Conservation (phyloP, 2,113 vertebrate species). For the Bufo gargarizans region DNA sequence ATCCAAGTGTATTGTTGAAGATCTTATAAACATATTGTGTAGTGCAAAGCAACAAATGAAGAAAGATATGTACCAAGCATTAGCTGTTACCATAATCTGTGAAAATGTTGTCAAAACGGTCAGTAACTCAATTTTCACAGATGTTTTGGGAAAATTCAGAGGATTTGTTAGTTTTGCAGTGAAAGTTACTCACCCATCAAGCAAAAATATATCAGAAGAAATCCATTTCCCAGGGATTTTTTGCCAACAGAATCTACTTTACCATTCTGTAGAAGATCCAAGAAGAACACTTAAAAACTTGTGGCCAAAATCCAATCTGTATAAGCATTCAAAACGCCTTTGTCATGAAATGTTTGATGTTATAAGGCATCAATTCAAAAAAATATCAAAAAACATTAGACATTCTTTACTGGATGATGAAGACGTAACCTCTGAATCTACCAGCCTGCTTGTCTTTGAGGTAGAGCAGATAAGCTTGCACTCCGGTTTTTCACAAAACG, state of each 20-base stretch:
- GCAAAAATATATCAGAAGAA: conserved; percentile 12
- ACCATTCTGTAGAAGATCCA: not conserved
- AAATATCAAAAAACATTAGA: conserved; percentile 2
- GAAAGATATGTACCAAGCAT: not conserved
- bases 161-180: not conserved
- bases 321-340: not conserved
- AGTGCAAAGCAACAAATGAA: not conserved
- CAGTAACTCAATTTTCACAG: not conserved
- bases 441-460: not conserved
- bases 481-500: not conserved
- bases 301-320: not conserved
- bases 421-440: not conserved
- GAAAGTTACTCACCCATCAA: not conserved
- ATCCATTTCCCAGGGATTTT: not conserved
- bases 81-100: not conserved
- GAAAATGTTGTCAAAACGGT: not conserved
- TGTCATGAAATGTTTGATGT: not conserved
- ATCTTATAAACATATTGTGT: conserved; percentile 7
- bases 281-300: too few relatives aligned
- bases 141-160: conserved; percentile 1
- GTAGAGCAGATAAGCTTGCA: not conserved
- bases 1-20: not conserved
- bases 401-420: not conserved
- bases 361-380: not conserved
- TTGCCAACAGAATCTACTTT: not conserved